Percentiles rank a stretch among this genome's conserved stretches.
phyloP scores from a whole-genome alignment of 2,113 vertebrate genomes.

The Hymenochirus boettgeri region DNA sequence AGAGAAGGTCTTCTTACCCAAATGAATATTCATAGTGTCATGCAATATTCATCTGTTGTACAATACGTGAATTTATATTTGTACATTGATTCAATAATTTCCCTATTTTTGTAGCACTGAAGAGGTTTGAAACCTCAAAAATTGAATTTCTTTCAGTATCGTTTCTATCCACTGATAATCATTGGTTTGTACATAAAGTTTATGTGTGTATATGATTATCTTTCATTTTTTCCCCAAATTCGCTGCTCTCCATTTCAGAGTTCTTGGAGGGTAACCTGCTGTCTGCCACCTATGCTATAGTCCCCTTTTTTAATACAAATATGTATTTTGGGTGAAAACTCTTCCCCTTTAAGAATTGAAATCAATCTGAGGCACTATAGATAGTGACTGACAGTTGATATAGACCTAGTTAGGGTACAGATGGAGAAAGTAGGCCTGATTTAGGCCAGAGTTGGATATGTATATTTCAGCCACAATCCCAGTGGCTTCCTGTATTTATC shows the following conservation, averaged over 20 bases:
- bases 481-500: background rate
- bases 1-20: background rate
- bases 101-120: conserved; percentile 35
- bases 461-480: background rate
- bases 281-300: background rate
- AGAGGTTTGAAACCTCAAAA: conserved; percentile 11
- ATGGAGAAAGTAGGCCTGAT: background rate
- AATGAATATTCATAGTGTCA: background rate
- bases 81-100: background rate
- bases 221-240: background rate
- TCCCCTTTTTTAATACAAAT: conserved; percentile 9
- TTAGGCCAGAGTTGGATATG: background rate
- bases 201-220: conserved; percentile 7
- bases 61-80: background rate
- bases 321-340: conserved; percentile 6
- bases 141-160: conserved; percentile 4
- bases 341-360: background rate
- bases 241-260: background rate
- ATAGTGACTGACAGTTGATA: background rate
- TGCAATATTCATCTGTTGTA: background rate
- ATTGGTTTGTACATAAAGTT: background rate
- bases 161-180: conserved; percentile 17
- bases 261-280: background rate
- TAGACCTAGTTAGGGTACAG: conserved; percentile 1
- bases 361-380: background rate